A percentile compares a stretch with the other conserved stretches of the same genome.
These are phyloP conservation scores for Caenorhabditis wallacei DNA, from an alignment of 2,888 invertebrate genomes.

Conservation along the genomic window DNA sequence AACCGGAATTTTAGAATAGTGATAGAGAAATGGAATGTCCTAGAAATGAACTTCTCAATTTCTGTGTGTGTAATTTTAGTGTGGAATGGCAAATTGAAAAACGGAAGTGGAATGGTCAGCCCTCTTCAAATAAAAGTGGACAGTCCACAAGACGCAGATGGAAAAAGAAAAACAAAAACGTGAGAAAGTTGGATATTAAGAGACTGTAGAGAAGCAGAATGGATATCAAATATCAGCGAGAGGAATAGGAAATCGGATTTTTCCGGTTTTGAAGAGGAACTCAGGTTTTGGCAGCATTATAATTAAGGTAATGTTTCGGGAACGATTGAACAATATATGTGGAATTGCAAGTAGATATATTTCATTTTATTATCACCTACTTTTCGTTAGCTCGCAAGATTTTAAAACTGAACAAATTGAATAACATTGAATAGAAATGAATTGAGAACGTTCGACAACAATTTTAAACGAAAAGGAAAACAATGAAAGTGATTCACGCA, in stretches of 20 bases:
- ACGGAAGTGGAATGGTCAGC: conserved; percentile 26
- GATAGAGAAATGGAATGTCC: background rate
- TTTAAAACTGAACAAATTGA: too few relatives aligned
- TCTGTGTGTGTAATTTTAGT: background rate
- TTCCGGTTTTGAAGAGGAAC: conserved; percentile 40
- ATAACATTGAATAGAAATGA: too few relatives aligned
- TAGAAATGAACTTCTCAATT: conserved; percentile 8
- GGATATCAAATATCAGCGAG: conserved; percentile 43
- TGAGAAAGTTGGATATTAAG: background rate
- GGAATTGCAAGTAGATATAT: too few relatives aligned
- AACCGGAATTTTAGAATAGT: conserved; percentile 1
- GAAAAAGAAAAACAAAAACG: background rate
- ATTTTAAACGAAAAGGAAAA: too few relatives aligned
- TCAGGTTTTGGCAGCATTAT: background rate
- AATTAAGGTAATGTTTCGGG: background rate
- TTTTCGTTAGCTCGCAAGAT: too few relatives aligned
- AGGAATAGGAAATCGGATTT: conserved; percentile 16
- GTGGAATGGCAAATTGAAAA: conserved; percentile 11
- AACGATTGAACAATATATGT: too few relatives aligned
- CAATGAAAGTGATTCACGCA: too few relatives aligned
- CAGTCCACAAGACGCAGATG: conserved; percentile 29
- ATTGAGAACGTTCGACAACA: too few relatives aligned
- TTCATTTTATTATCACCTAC: too few relatives aligned
- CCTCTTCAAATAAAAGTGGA: conserved; percentile 28
- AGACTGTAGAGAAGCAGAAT: background rate